Evolutionary conservation across 2,888 invertebrate species (phyloP), one percentile per base, ranked within the genome.

Genomic region (Agriopis marginaria): DNA sequence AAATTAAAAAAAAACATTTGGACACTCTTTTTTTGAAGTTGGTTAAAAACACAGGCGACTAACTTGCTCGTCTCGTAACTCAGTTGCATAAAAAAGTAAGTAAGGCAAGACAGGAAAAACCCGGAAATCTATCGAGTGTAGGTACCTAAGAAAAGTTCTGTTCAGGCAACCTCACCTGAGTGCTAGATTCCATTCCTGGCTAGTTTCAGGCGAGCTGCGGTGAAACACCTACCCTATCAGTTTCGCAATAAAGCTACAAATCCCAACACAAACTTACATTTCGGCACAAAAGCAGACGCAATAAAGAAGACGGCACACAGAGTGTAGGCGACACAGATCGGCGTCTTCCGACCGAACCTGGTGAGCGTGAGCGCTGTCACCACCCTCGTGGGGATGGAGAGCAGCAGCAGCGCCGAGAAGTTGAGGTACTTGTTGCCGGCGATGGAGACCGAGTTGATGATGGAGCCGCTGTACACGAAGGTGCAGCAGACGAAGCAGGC

Each of bases 391-490:
- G 97, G 97, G 47, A 97, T 95, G 75, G 97, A 96, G 14, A 96
- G 95, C 42, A 96, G 85, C 54, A 95, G 89, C 62, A 96, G 94
- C 49, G 95, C 88, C 3, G 97, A 96, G 86, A 96, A 97, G 90
- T 97, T 97, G 39, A 97, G 82, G 86, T 97, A 97, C 83, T 96
- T 96, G 88, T 97, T 96, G 17, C 97, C 97, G 50, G 95, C 95
- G 59, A 98, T 90, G 23, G 95, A 94, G n/a, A 97, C 96, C 0
- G 97, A 96, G 90, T 97, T 97, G 73, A 97, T 91, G 49, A 97
- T 96, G 60, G 97, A 90, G 0, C 97, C 97, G 80, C 96, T 97
- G 88, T 96, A 97, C 11, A 97, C 96, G 77, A 97, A 96, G 10
- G 96, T 96, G 82, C 96, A 96, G 63, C 97, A 96, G 70, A 97